Conservation (phyloP, 2,113 vertebrate species). For the Choloepus hoffmanni region DNA sequence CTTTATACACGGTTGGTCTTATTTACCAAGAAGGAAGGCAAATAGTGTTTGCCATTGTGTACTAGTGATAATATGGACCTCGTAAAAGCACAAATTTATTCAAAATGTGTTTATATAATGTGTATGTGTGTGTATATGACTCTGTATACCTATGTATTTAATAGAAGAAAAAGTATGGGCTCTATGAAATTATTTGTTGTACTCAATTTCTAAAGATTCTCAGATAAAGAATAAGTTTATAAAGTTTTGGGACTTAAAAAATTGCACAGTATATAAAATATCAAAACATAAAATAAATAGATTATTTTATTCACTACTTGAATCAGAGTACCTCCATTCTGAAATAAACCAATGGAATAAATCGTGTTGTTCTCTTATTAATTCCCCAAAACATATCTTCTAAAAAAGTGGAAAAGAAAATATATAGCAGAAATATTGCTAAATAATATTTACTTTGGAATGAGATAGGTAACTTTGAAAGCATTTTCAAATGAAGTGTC, state of each 20-base stretch:
- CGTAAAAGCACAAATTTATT: not conserved
- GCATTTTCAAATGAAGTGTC: not conserved
- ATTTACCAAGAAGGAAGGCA: not conserved
- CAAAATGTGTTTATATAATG: not conserved
- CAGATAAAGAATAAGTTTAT: not conserved
- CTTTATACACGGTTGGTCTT: not conserved
- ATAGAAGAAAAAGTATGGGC: not conserved
- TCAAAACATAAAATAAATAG: not conserved
- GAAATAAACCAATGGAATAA: slow-evolving; percentile 5
- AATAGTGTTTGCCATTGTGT: not conserved
- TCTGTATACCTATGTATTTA: not conserved
- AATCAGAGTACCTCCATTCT: not conserved
- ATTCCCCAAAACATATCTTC: not conserved
- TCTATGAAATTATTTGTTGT: not conserved
- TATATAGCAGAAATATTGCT: not conserved
- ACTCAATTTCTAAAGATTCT: not conserved
- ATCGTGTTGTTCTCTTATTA: not conserved
- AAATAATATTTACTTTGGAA: not conserved
- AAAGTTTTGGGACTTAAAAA: not conserved
- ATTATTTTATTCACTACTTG: not conserved
- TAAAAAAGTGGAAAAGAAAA: not conserved
- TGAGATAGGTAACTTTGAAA: not conserved
- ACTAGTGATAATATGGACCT: not conserved
- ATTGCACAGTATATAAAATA: not conserved
- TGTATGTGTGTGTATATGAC: no score